Base-by-base conservation (phyloP, 1,140 invertebrate species). In the Diuraphis noxia region DNA sequence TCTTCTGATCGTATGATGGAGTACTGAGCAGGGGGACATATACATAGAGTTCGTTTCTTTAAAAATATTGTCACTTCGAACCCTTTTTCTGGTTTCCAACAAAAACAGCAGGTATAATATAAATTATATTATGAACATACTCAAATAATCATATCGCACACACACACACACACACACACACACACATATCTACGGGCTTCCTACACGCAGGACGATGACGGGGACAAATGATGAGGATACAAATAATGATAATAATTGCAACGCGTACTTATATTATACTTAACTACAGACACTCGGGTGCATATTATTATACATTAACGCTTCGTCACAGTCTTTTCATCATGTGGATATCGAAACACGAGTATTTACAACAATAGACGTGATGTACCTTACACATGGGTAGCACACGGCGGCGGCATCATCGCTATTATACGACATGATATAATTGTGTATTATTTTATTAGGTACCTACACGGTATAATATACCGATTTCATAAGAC, bases 321-420 rank as follows among this genome's bases (percentile, higher is more conserved):
- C 84, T 85, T 85, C 84, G 84, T 85, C 84, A 85, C 43, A 46
- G 84, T 85, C 40, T n/a, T 84, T 84, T 43, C 41, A 43, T 43
- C 41, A 43, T 84, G 43, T 85, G 19, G 43, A 85, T 49, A 85
- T 49, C 84, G 43, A 85, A 85, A 85, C 13, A 72, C 56, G 56
- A 72, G 30, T 85, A 85, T 85, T 43, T 49, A n/a, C n/a, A 85
- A 84, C 84, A 85, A 85, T 85, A 36, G 84, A 8, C 6, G 8
- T 85, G 30, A 21, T 25, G n/a, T 9, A 34, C 46, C 46, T 49
- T 49, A 23, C 79, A 38, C 10, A 63, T 30, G 38, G 23, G 2
- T 40, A 25, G 79, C 79, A 38, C 8, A 25, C 38, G 38, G 36
- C 23, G 38, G 25, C 77, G 77, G 77, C 81, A 40, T 4, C 82